Evolutionary conservation across 2,888 invertebrate genomes (phyloP), one percentile per base, ranked within the genome.

Genomic region (Lasius platythorax): DNA sequence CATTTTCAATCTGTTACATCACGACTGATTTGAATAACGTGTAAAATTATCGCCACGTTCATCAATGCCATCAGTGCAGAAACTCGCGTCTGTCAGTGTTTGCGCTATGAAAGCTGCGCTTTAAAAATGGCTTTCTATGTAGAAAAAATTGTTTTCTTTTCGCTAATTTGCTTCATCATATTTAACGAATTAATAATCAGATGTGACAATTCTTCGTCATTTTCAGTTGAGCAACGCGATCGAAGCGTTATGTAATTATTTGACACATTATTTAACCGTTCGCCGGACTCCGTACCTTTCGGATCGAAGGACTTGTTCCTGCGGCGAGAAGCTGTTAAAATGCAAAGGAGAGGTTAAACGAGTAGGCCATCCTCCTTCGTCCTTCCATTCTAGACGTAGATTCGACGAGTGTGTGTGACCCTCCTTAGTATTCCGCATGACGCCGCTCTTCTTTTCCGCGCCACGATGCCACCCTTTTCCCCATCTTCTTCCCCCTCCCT

Each of bases 271-370:
- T 66, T 58, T 76, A 67, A 50, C 12, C 15, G 12, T 58, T 23
- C 30, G 18, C 50, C 43, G 8, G 8, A n/a, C n/a, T 28, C 43
- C 5, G 15, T 40, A 23, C 15, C 28, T 68, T 15, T 53, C 58
- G 8, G 12, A 18, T 37, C 68, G 74, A 84, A 50, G 82, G 81
- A 86, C 64, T 73, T 78, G 82, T 85, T 84, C 72, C 53, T 83
- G 84, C 82, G 84, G 73, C 79, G 89, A 91, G 90, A 93, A 88
- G 91, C 92, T 92, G 93, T 94, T 94, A 94, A 94, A 94, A 95
- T 95, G 94, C 94, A 95, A 95, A 94, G 94, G 92, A 91, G 93
- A 91, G 92, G 93, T 93, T 93, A 93, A 92, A 93, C 8, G 91
- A 92, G 93, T n/a, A 91, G 92, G 92, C 91, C 67, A 74, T 46